Base-by-base conservation (phyloP, 2,797 vertebrate species). In the Ceyx erithaca region DNA sequence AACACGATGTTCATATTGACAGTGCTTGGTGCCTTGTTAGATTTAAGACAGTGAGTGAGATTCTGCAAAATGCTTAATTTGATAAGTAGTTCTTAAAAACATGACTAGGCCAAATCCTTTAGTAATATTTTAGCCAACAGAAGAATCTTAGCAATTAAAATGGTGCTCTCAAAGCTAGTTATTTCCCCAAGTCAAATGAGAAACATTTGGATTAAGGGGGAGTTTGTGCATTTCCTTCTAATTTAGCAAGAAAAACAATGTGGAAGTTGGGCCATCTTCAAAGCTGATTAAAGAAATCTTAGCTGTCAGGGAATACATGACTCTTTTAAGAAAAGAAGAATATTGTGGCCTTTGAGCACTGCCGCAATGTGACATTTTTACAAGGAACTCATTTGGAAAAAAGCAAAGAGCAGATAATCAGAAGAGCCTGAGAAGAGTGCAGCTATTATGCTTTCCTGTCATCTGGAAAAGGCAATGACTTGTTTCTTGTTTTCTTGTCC, bases 361-460 rank as follows among this genome's bases (percentile, higher is more conserved):
- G 0, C 58, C 85, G 70, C 46, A 72, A 52, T 89, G 51, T 93
- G 91, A 70, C 31, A 87, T 94, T 93, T 94, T 90, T 90, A 92
- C 77, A 93, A 90, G 93, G 73, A 90, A 84, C 73, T 95, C 43
- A 87, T 87, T 89, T 94, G 82, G 86, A 91, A 88, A 80, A 90
- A 95, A 87, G 88, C 61, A 83, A 96, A 94, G 72, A 80, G 85
- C 71, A 80, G 69, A 72, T 83, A 76, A 25, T 82, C 80, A 51
- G 82, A 94, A 93, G 72, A 92, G 83, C 79, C 31, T 28, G 61
- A 72, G 37, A 80, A 73, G 57, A 91, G 87, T 61, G 49, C 43
- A 89, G 72, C 85, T 90, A 89, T 93, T 93, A 89, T 48, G 22
- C 5, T 7, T 89, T 88, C 59, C 78, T 67, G 66, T 87, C 30